Evolutionary conservation across 2,888 invertebrate genomes (phyloP), one percentile per base, ranked within the genome.

Genomic region (Eupithecia insigniata): DNA sequence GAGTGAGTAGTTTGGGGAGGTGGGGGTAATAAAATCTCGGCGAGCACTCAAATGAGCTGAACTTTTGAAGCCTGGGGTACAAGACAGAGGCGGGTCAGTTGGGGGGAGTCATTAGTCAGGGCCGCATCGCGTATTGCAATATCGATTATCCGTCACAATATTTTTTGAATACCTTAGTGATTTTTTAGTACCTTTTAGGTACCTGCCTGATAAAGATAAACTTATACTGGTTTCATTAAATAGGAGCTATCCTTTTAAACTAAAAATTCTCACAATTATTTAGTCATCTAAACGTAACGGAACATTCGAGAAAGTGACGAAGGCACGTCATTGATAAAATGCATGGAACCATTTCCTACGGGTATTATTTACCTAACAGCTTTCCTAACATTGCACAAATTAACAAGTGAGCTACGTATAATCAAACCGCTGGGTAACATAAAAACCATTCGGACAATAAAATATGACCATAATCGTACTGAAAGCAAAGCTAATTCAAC

Each of bases 11-110:
- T 92, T 92, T 91, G 90, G 87, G 87, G 91, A 91, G 92, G 90
- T 92, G 92, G 91, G 91, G 90, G 90, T 93, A 93, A 94, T 94
- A 91, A 94, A 94, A 93, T 94, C 94, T 94, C 93, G 84, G 91
- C 90, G 85, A 88, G 91, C 91, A 92, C 94, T 94, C 93, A 91
- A 93, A 93, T 92, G 93, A 92, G 92, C 92, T 91, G 92, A 94
- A 94, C 93, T 94, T 93, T 93, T 92, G 91, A 92, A 92, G 92
- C 93, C 92, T 88, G 87, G 90, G 90, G 92, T 88, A 90, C 89
- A 93, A 93, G 93, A 92, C 93, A 89, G 73, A 70, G 89, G 88
- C 91, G 89, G 93, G 92, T 92, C 93, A 93, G 92, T 82, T 82
- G 89, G 90, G 89, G 93, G 92, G 91, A 90, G 91, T 86, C 89